Base-by-base conservation (phyloP, 2,797 vertebrate genomes). In the Anguilla megastoma region DNA sequence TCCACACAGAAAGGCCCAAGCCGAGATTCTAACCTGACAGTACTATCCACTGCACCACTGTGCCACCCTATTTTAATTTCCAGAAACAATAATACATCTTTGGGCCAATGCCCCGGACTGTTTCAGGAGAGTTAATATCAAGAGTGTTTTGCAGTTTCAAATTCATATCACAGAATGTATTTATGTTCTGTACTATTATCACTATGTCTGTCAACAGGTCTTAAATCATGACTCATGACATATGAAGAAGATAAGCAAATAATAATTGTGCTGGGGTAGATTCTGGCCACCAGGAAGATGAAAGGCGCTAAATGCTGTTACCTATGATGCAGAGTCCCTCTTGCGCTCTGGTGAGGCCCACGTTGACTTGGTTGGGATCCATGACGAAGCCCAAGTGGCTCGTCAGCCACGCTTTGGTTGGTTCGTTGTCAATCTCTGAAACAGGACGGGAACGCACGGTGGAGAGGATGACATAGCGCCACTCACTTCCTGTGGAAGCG, bases 251-350 rank as follows among this genome's bases (percentile, higher is more conserved):
- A 12, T 76, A 41, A 76, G 33, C 33, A 76, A 76, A 76, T 41
- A 4, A 36, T 76, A 3, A 8, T 30, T 30, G 12, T 16, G 14
- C 14, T 41, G 18, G 41, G 30, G 33, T 50, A 52, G 18, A 18
- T 83, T 83, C n/a, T 33, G 50, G 18, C 76, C 36, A 80, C 18
- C 3, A 21, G 16, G 21, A 45, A 9, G 4, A 48, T 12, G 7
- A 30, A 80, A 14, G 14, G 30, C 36, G 2, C 48, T 45, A 9
- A 86, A 74, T 74, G 12, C 33, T 90, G 92, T 89, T 87, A 97
- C 97, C 96, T 18, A 97, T 88, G 80, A 97, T 94, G 90, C 97
- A 97, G 76, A 97, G 95, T 1, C 97, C 97, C 86, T 97, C 96
- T 90, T 96, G 95, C 27, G 97, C 96, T 76, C 97, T 91, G 0